Base-by-base conservation (phyloP, 53 echinoderm and acorn worm species). In the Echinarachnius parma region DNA sequence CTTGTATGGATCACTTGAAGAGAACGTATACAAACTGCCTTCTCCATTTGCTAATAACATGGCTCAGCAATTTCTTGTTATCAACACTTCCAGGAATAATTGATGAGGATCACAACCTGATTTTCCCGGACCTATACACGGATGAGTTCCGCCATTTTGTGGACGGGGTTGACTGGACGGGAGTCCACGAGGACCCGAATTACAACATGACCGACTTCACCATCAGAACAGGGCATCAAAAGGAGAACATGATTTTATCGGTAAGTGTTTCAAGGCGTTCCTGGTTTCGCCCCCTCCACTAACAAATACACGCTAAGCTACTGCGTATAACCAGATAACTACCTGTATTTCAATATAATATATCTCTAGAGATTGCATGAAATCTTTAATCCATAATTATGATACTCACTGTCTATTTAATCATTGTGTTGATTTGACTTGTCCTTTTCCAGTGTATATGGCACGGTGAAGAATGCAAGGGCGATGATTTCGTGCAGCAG, bases 201-300 rank as follows among this genome's bases (percentile, higher is more conserved):
- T 95, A 79, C 76, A 79, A 94, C 77, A 94, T 95, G 95, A 90
- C 90, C 2, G 90, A 95, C 9, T 87, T 90, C 59, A 82, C 82
- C 46, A 53, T 79, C 28, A 75, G 90, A 20, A 90, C 96, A 4
- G 96, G 90, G 9, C 96, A 95, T 61, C 87, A 95, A 53, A 18
- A 75, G 34, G 85, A 91, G 31, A 87, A 87, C 34, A 78, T 95
- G 62, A 77, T 90, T 56, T 49, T 91, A 23, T 77, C 84, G 56
- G 94, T 94, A 56, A 60, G 39, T 39, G 39, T 39, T 39, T 9
- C 39, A 9, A 13, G 39, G 39, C 7, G 39, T 39, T 7, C 13
- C 13, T 9, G 13, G 13, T 39, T 20, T 16, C 57, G 5, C 59
- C 9, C 32, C 47, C 55, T 13, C 39, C 13, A 39, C 7, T 39